phyloP scores from a whole-genome alignment of 2,797 vertebrate genomes.

The Amphiprion clarkii region DNA sequence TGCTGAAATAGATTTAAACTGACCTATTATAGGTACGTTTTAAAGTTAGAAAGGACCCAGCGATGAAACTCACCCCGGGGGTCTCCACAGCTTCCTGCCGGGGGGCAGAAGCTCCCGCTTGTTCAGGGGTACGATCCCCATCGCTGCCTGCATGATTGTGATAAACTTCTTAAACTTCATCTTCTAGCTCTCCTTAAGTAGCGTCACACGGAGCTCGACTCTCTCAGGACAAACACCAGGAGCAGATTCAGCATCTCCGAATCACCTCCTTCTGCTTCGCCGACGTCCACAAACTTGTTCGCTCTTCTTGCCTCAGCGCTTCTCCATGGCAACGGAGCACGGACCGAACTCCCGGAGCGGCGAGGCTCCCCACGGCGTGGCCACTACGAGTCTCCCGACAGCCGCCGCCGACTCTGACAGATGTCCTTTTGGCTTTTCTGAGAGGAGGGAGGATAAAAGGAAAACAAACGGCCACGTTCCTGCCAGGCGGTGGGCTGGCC shows the following conservation, averaged over 20 bases:
- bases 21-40: too few relatives aligned
- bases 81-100: slow-evolving; percentile 93
- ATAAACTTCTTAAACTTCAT: slow-evolving; percentile 99
- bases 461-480: slow-evolving; percentile 74
- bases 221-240: slow-evolving; percentile 18
- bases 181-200: slow-evolving; percentile 38
- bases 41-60: too few relatives aligned
- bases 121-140: slow-evolving; percentile 94
- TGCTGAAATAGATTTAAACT: too few relatives aligned
- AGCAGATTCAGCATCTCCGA: slow-evolving; percentile 1
- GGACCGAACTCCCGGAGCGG: slow-evolving; percentile 15
- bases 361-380: background rate
- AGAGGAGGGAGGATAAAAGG: slow-evolving; percentile 53
- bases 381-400: slow-evolving; percentile 36
- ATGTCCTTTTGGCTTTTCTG: slow-evolving; percentile 80
- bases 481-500: slow-evolving; percentile 64
- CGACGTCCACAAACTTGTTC: slow-evolving; percentile 3
- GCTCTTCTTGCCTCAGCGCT: background rate
- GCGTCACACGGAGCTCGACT: slow-evolving; percentile 25
- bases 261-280: slow-evolving; percentile 26
- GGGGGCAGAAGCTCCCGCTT: slow-evolving; percentile 94
- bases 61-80: slow-evolving; percentile 89
- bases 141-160: slow-evolving; percentile 93
- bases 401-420: slow-evolving; percentile 47
- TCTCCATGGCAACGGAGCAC: slow-evolving; percentile 38